Evolutionary conservation across 2,113 vertebrate species (phyloP), one percentile per base, ranked within the genome.

Genomic region (Pipra filicauda): DNA sequence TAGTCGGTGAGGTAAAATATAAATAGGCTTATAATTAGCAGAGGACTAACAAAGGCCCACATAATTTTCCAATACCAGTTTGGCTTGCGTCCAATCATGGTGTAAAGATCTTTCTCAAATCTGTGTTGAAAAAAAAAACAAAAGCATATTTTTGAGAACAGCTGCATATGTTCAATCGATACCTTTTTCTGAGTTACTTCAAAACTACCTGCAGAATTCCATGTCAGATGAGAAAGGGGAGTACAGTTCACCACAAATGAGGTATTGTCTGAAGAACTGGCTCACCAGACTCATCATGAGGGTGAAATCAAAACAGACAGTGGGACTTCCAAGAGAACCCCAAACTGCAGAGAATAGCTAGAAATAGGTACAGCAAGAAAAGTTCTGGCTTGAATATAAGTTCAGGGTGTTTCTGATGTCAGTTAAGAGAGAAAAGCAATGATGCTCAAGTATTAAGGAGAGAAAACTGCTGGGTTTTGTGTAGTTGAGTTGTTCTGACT

Each of bases 1-100:
- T 99, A 99, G 97, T 98, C 99, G 0, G 98, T 92, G 75, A 99
- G 96, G 96, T 99, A 99, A 97, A 99, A 98, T 93, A 99, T 52
- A 67, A 99, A 97, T 28, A 99, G 97, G 80, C 95, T 85, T 35
- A 99, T 52, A 39, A 99, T 99, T 15, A 99, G 97, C 51, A 99
- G 35, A 1, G 99, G 99, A 85, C 99, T 99, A 41, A 97, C 82
- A 14, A 92, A 95, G 8, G 96, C 95, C 99, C 98, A 99, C 98
- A 99, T 98, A 74, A 97, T 90, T 95, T 98, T 99, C 98, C 98
- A 99, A 55, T 99, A 99, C 98, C 98, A 99, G 96, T 97, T 98
- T 66, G 98, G 98, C 16, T 96, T 91, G 58, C 58, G 97, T 41
- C 99, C 99, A 2, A 98, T 97, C 99, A 99, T 99, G 92, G 98